A percentile compares a stretch with the other conserved stretches of the same genome.
Conservation (phyloP, 1,140 invertebrate species). For the Formica exsecta region DNA sequence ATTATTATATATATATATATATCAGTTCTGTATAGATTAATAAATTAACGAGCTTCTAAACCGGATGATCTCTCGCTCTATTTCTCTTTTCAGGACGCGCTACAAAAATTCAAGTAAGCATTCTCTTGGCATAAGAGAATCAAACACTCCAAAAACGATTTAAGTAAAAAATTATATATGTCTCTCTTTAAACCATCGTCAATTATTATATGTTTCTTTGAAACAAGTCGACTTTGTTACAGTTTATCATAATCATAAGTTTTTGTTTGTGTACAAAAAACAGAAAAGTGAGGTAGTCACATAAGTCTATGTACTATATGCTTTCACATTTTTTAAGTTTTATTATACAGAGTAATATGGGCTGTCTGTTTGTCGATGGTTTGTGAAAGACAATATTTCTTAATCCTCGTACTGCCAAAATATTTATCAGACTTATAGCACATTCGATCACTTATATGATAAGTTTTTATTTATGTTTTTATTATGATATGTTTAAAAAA, state of each 20-base stretch:
- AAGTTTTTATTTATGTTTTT: conserved; percentile 9
- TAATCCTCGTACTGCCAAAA: not conserved
- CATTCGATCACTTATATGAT: not conserved
- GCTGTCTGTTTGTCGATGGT: not conserved
- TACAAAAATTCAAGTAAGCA: conserved; percentile 62
- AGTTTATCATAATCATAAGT: not conserved
- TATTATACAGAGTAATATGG: not conserved
- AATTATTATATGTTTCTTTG: conserved; percentile 3
- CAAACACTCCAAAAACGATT: not conserved
- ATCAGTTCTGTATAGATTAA: conserved; percentile 81
- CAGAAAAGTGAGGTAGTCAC: not conserved
- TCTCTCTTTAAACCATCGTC: conserved; percentile 33
- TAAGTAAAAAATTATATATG: not conserved
- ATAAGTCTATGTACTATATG: not conserved
- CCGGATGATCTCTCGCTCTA: conserved; percentile 75
- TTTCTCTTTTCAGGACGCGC: conserved; percentile 45
- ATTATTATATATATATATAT: conserved; percentile 65
- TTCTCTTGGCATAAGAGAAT: conserved; percentile 24
- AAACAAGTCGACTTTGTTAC: not conserved
- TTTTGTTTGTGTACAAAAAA: not conserved
- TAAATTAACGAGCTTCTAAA: conserved; percentile 83
- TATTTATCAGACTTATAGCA: not conserved
- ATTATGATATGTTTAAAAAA: not conserved
- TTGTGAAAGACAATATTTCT: conserved; percentile 5
- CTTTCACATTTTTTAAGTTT: not conserved